Base-by-base conservation (phyloP, 2,113 vertebrate genomes). In the Rostratula benghalensis region DNA sequence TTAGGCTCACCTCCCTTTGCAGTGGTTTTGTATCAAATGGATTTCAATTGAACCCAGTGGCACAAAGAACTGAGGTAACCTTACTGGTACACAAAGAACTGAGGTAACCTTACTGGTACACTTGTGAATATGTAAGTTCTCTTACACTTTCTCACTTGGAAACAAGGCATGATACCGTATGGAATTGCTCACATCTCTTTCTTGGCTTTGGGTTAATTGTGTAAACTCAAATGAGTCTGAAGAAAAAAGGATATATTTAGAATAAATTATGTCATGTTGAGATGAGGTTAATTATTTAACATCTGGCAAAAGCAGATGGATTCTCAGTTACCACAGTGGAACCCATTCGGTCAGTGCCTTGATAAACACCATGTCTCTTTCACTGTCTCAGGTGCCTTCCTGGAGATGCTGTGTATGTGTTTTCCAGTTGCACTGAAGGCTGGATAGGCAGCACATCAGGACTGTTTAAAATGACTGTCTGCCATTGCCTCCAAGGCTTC, bases 251-350 rank as follows among this genome's bases (percentile, higher is more conserved):
- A 64, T 75, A 31, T 84, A 45, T 89, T 77, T 93, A 80, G 85
- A 86, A 74, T 74, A 63, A 20, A 90, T 89, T 74, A 64, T 86
- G 31, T 84, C 80, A 53, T 19, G 19, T 53, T 68, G 86, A 89
- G 71, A 78, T 89, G 27, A 90, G 46, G 83, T 83, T 91, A 91
- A 84, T 94, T 90, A 78, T 91, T 87, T 91, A 83, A 92, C 83
- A 92, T 89, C 86, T 92, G 94, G 80, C 30, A 64, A 89, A 90
- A 92, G 33, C 76, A 93, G 86, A 81, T 81, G 80, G 51, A 68
- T 89, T 81, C 64, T 75, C 71, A 60, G 37, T 83, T 86, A 83
- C 41, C 43, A 37, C 37, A 51, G 33, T 84, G 53, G 59, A 94
- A 95, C 87, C 76, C 79, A 27, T 89, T 94, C 71, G 91, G 79